Evolutionary conservation across 2,113 vertebrate genomes (phyloP), one percentile per base, ranked within the genome.

Genomic region (Clarias batrachus): DNA sequence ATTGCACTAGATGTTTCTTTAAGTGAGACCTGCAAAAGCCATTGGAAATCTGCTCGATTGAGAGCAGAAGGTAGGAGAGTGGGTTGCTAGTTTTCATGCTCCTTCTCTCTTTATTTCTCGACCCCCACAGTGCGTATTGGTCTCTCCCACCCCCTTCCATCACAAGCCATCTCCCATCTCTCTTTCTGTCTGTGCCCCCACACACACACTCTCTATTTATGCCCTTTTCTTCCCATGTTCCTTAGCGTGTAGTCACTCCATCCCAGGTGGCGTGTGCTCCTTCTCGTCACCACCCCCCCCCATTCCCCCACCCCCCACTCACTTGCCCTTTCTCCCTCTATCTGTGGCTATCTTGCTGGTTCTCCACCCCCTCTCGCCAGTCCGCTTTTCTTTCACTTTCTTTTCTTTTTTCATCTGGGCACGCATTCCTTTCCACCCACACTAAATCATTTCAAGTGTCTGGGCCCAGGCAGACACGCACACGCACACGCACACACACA

Each of bases 391-490:
- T 94, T 94, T 95, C 91, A 92, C 94, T 94, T 94, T 94, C 91
- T 91, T 91, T 88, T 93, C 90, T 94, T 87, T 92, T 94, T 84
- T 74, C 54, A 95, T 96, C 93, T 93, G 93, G 94, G 94, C 91
- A 89, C 88, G 91, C 94, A 96, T 96, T 95, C 94, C 94, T 94
- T 93, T 94, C 94, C 95, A 95, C 95, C 95, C 92, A 96, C 94
- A 94, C 94, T 94, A 96, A 95, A 95, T 94, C 93, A 94, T 94
- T 95, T 94, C 94, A 95, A 96, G 94, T 95, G 94, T 95, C 94
- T 95, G 94, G 93, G 93, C 93, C 94, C 89, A 80, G 79, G 82
- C 82, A 87, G 66, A 87, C 83, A 27, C 19, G 27, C 57, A 81
- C 77, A 87, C 91, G 66, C 66, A 80, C 81, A 66, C 83, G 59